phyloP scores from a whole-genome alignment of 2,113 vertebrate species.

The Oceanites oceanicus region DNA sequence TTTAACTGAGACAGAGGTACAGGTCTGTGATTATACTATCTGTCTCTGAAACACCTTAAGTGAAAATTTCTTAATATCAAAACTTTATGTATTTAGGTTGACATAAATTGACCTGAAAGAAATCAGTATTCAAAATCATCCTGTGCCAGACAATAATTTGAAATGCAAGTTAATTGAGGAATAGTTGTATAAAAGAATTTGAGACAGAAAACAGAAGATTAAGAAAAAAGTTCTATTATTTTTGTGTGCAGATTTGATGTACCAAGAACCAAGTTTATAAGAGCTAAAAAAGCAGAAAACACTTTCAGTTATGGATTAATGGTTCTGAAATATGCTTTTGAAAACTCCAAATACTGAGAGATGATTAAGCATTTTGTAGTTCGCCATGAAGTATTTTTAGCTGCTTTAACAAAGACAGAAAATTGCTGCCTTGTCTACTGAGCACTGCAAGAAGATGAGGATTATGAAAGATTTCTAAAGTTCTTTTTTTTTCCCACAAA shows the following conservation, averaged over 20 bases:
- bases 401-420: background rate
- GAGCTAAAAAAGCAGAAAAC: background rate
- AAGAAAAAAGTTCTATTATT: fast-evolving
- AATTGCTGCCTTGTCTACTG: background rate
- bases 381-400: background rate
- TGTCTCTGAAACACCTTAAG: background rate
- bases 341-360: background rate
- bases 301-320: background rate
- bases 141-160: background rate
- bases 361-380: background rate
- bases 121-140: background rate
- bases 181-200: background rate
- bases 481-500: background rate
- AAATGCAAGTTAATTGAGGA: background rate
- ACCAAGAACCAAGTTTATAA: background rate
- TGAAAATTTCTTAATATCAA: background rate
- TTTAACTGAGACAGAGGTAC: background rate
- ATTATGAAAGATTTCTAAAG: background rate
- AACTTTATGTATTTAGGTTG: background rate
- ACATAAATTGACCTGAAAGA: background rate
- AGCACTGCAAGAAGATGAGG: background rate
- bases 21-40: background rate
- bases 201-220: background rate
- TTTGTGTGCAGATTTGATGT: background rate
- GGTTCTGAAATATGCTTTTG: background rate